Conservation (phyloP, 2,888 invertebrate genomes). For the Oscheius sp. region DNA sequence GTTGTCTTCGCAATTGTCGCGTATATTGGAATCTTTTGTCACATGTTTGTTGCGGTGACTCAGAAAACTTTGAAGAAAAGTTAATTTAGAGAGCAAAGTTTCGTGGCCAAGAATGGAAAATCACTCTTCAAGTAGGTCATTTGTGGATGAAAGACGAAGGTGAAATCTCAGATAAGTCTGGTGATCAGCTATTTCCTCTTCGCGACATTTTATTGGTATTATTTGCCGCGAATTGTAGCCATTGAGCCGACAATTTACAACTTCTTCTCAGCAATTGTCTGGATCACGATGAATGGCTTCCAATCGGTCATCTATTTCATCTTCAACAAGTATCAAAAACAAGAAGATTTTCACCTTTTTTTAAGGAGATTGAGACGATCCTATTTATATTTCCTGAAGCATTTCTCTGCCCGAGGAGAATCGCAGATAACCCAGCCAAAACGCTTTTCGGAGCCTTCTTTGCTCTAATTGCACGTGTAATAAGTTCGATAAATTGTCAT, state of each 20-base stretch:
- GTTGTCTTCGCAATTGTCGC: background rate
- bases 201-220: background rate
- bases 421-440: too few species aligned
- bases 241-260: background rate
- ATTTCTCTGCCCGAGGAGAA: too few species aligned
- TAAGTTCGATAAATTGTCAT: too few species aligned
- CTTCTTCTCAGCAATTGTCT: background rate
- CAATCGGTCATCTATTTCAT: conserved; percentile 3
- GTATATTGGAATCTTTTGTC: background rate
- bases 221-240: background rate
- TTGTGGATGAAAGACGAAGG: too few species aligned
- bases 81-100: background rate
- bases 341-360: too few species aligned
- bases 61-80: background rate
- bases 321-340: conserved; percentile 2
- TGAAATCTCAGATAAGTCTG: too few species aligned
- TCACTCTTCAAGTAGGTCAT: background rate
- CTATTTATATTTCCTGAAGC: background rate
- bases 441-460: too few species aligned
- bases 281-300: conserved; percentile 17
- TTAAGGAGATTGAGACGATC: background rate
- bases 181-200: background rate
- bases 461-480: too few species aligned
- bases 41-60: background rate
- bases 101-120: background rate